A percentile compares a stretch with the other conserved stretches of the same genome.
Conservation (phyloP, 2,797 vertebrate species). For the Myioborus miniatus region DNA sequence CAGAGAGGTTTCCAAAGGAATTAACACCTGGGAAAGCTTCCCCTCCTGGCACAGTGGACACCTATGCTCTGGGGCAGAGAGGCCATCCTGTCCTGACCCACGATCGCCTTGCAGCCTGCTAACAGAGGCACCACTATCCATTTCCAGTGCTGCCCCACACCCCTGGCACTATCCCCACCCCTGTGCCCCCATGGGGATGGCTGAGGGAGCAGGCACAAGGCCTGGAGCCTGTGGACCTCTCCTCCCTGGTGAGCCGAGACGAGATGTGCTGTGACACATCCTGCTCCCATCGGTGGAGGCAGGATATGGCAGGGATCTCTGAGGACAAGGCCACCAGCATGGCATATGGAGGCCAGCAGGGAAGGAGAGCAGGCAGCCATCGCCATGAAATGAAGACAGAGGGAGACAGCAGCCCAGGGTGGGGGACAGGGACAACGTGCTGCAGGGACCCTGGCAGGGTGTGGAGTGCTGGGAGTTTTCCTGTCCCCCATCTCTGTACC, state of each 20-base stretch:
- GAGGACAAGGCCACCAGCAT: slow-evolving; percentile 33
- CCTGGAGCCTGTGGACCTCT: not conserved
- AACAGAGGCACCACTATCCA: not conserved
- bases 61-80: not conserved
- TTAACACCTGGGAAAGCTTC: not conserved
- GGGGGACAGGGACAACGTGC: not conserved
- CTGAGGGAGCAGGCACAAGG: not conserved
- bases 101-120: not conserved
- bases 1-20: not conserved
- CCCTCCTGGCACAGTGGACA: accelerated
- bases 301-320: not conserved
- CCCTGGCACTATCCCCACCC: not conserved
- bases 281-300: not conserved
- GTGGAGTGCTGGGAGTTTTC: accelerated
- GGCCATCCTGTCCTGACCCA: not conserved
- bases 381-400: not conserved
- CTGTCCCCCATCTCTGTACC: not conserved
- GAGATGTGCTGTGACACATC: slow-evolving; percentile 34
- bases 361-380: slow-evolving; percentile 8
- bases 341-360: slow-evolving; percentile 38
- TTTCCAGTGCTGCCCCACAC: not conserved
- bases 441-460: accelerated
- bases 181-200: accelerated
- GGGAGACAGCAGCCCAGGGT: accelerated
- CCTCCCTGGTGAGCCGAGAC: not conserved